Evolutionary conservation across 1,140 invertebrate genomes (phyloP), one percentile per base, ranked within the genome.

Genomic region (Pissodes strobi): DNA sequence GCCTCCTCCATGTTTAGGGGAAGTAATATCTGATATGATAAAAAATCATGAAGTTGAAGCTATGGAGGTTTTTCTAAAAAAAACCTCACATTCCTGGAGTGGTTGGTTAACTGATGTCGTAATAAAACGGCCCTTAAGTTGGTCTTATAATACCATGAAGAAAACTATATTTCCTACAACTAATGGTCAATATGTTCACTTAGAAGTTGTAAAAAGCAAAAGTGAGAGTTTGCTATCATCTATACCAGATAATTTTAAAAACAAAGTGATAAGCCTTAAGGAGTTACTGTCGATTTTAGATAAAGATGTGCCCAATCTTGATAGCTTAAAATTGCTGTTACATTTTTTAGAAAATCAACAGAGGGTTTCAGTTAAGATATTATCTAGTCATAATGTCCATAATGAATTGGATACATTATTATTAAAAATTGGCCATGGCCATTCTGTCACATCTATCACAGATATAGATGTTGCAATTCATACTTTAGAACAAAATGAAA

Each of bases 131-230:
- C 79, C 79, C 18, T 19, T 79, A 9, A 41, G 41, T 9, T 80
- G 79, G 79, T 76, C 78, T 6, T 76, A 74, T 52, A 72, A 72
- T 43, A 77, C 78, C 70, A 25, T 79, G n/a, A 79, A 75, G 67
- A 69, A 72, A 39, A 62, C 69, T 8, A 25, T 74, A 18, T 65
- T 77, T 41, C 45, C 70, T 30, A 22, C 63, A 22, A 15, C 21
- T 37, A 45, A 65, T 27, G 38, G 12, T 2, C 46, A 70, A 27
- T 74, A 69, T 68, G 73, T 74, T 10, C 61, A 72, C 64, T 18
- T 74, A 25, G 55, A 66, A 15, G 64, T 74, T 34, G 43, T 76
- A 37, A 61, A 58, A 49, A 43, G 19, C 18, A 70, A 71, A 61
- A 57, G 70, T 13, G 53, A 67, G 30, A 25, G 59, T 34, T 43